Conservation (phyloP, 2,797 vertebrate genomes). For the Catamblyrhynchus diadema region DNA sequence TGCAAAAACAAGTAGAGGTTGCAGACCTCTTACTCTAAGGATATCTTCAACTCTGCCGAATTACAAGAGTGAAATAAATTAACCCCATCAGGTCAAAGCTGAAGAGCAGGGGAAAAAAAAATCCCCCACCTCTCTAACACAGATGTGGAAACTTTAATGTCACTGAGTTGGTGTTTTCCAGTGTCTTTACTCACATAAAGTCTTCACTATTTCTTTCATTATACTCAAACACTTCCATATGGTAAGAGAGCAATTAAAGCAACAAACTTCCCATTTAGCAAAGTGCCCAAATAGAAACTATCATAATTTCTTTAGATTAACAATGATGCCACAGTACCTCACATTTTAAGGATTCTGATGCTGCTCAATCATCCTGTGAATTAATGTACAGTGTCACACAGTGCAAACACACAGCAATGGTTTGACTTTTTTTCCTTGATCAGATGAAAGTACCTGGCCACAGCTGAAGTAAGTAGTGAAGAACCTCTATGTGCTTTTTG, state of each 20-base stretch:
- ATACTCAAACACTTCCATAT: not conserved
- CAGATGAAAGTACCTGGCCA: conserved; percentile 88
- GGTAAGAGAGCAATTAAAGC: not conserved
- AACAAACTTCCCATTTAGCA: not conserved
- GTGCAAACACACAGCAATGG: not conserved
- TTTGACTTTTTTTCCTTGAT: not conserved
- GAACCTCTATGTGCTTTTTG: conserved; percentile 98
- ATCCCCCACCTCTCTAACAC: not conserved
- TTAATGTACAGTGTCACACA: not conserved
- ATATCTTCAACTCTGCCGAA: not conserved
- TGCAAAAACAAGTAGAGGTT: not conserved
- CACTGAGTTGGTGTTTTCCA: not conserved
- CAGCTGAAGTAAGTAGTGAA: conserved; percentile 95
- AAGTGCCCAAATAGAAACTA: not conserved
- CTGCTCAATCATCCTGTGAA: not conserved
- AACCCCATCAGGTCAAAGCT: not conserved
- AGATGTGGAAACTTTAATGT: not conserved
- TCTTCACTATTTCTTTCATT: not conserved
- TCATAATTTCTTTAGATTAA: not conserved
- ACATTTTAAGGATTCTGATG: not conserved
- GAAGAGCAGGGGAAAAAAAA: not conserved
- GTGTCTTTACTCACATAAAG: not conserved
- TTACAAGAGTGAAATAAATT: not conserved
- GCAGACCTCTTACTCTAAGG: not conserved
- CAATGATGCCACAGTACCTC: not conserved